Conservation (phyloP, 2,113 vertebrate genomes). For the Oreochromis niloticus region DNA sequence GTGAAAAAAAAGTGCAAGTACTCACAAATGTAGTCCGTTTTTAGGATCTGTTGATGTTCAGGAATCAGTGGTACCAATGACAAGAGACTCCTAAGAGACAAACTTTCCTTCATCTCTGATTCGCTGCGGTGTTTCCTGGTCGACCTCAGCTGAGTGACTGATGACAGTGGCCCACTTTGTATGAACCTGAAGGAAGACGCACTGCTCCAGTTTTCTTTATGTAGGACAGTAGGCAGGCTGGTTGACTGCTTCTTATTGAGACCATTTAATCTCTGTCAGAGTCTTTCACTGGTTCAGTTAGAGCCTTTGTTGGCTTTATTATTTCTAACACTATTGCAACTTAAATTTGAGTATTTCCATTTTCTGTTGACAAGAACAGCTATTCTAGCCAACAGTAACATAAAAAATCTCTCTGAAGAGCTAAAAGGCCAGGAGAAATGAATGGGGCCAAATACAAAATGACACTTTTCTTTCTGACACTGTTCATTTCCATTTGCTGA, state of each 20-base stretch:
- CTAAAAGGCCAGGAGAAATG: neutral
- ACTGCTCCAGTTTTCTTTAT: slow-evolving; percentile 32
- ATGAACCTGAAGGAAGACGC: neutral
- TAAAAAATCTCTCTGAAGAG: neutral
- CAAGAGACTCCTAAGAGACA: neutral
- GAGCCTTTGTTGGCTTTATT: neutral
- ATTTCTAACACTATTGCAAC: neutral
- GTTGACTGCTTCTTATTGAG: neutral
- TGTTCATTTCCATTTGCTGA: neutral
- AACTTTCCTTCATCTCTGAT: neutral
- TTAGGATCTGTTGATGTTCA: neutral
- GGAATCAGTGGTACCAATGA: neutral
- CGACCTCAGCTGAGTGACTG: neutral
- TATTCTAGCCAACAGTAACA: neutral
- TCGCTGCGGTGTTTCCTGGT: neutral
- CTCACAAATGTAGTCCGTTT: neutral
- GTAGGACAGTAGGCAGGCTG: neutral
- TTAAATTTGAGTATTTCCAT: neutral
- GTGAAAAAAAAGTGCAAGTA: neutral
- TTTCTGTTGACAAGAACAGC: neutral
- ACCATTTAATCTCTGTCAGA: neutral
- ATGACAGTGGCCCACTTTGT: slow-evolving; percentile 15
- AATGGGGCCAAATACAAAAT: neutral
- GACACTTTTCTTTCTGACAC: neutral
- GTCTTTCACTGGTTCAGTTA: neutral